Base-by-base conservation (phyloP, 2,113 vertebrate species). In the Plectropomus leopardus region DNA sequence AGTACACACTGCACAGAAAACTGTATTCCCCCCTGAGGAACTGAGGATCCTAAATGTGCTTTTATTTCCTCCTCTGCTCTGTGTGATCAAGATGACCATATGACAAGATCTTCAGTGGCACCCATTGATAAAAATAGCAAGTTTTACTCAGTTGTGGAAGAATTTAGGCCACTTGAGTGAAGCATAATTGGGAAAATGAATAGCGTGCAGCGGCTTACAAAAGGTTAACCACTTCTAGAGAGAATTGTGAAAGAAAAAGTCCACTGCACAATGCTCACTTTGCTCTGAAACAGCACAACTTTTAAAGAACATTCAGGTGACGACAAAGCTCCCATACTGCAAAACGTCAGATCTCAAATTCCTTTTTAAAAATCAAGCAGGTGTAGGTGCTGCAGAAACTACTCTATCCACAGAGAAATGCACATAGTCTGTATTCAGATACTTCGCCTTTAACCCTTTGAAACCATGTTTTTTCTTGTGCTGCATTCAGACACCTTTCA, bases 151-250 rank as follows among this genome's bases (percentile, higher is more conserved):
- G 55, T 10, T 72, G 74, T 54, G 28, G 32, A 14, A 23, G 50
- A 69, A 77, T 19, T 60, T 51, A 63, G 36, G 59, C 59, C 58
- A 63, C 2, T 13, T 11, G 21, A 69, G 28, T 63, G 5, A 42
- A 24, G 45, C 0, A 34, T 32, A 54, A 70, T 47, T 78, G 42
- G 65, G 70, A 47, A 75, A 82, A 85, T 82, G 57, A 83, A 79
- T 32, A 11, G 44, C 45, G 64, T 44, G 44, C 16, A 48, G 82
- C 23, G 13, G 5, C 61, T 64, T 58, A 44, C 42, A 71, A 30
- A 44, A 76, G 16, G 75, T 32, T 3, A 54, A 59, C 32, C 5
- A 9, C 19, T 34, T 60, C 34, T 58, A 15, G 57, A 21, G 23
- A 54, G 44, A 9, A 30, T 5, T 17, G 19, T 26, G 47, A 21